Base-by-base conservation (phyloP, 1,140 invertebrate species). In the Homarus americanus region DNA sequence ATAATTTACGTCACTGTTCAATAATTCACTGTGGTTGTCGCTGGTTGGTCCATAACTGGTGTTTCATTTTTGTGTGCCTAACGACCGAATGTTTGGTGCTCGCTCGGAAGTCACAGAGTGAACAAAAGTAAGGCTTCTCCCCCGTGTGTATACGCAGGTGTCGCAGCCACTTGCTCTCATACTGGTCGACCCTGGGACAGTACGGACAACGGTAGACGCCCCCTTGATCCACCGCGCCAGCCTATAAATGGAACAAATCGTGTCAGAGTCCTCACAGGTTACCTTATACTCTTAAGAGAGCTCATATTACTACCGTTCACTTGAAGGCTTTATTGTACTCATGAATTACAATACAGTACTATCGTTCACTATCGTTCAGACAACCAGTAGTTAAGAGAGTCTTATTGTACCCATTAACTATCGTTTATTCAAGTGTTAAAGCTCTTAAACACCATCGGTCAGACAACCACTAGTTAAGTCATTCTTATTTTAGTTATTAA, bases 61-160 rank as follows among this genome's bases (percentile, higher is more conserved):
- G 84, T 63, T 78, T 87, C 84, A 87, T 87, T 63, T 76, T 76
- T 36, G 84, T 41, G 73, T 87, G 84, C 32, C 84, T 75, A 44
- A 87, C 69, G n/a, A 87, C 84, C 15, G 84, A 87, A 53, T 87
- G 84, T 58, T 87, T 87, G 32, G 84, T 87, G 73, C 84, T 87
- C 73, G 84, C 84, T 53, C 84, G 69, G 84, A 87, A 87, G 73
- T 78, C 72, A 32, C 84, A 87, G 41, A 87, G n/a, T 9, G 84
- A 76, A 53, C 84, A 87, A 75, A 87, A 76, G 73, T 53, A 87
- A 7, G 84, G 84, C 84, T 87, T 87, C 73, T 87, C 84, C 49
- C 84, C 84, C 0, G 84, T 87, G 38, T 87, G 84, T 34, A 87
- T 87, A 44, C 84, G 72, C 41, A 87, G 73, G 73, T 87, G 84